Evolutionary conservation across 1,140 invertebrate genomes (phyloP).

Genomic region (Brevipalpus yothersi): DNA sequence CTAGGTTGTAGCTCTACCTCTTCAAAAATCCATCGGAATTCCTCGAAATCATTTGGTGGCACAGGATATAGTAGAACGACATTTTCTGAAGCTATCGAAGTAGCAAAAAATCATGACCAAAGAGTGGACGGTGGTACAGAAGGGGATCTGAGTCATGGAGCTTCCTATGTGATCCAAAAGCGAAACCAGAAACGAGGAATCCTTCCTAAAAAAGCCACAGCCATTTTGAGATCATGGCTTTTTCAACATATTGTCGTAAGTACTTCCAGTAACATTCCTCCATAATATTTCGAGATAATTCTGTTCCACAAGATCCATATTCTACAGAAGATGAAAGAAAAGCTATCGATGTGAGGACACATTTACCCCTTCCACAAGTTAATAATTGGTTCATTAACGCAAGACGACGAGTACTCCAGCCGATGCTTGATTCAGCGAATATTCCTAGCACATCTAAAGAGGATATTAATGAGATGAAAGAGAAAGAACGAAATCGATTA

Average conservation of each 20-base stretch:
- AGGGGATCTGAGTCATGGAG: slow-evolving; percentile 2
- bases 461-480: too few species aligned
- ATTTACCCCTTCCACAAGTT: slow-evolving; percentile 97
- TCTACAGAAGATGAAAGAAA: slow-evolving; percentile 99
- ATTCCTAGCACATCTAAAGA: neutral
- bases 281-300: neutral
- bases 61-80: neutral
- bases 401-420: slow-evolving; percentile 60
- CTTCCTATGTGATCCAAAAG: slow-evolving; percentile 18
- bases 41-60: neutral
- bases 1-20: neutral
- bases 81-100: neutral
- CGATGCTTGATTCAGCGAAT: slow-evolving; percentile 41
- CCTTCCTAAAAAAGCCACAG: slow-evolving; percentile 98
- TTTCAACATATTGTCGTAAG: slow-evolving; percentile 95
- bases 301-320: slow-evolving; percentile 56
- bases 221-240: slow-evolving; percentile 98
- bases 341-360: slow-evolving; percentile 96
- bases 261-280: neutral
- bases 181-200: slow-evolving; percentile 71
- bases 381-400: slow-evolving; percentile 42
- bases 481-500: too few species aligned
- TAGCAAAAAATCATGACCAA: neutral
- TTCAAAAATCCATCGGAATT: neutral
- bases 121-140: slow-evolving; percentile 1